Conservation (phyloP, 2,113 vertebrate species). For the Menidia beryllina region DNA sequence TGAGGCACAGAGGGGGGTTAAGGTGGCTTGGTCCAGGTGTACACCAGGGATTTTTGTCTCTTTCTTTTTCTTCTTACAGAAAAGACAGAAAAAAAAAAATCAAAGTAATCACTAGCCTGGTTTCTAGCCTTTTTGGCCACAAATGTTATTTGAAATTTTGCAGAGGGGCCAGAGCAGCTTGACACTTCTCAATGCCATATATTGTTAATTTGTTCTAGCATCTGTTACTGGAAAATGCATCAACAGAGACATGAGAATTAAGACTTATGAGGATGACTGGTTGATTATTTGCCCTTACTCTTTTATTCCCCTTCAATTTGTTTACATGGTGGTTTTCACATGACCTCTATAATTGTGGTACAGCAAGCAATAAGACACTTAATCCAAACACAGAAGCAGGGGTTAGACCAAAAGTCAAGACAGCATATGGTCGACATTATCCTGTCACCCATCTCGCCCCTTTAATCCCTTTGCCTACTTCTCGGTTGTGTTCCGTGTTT, state of each 20-base stretch:
- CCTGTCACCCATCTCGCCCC: constrained; percentile 25
- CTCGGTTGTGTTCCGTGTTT: constrained; percentile 33
- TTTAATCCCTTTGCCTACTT: constrained; percentile 35
- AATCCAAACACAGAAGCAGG: constrained; percentile 43
- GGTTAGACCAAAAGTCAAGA: constrained; percentile 45
- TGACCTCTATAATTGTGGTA: constrained; percentile 51
- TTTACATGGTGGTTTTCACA: constrained; percentile 59
- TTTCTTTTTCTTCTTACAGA: not conserved
- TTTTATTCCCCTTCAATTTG: constrained; percentile 29
- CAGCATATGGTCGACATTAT: constrained; percentile 42
- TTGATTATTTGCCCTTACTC: constrained; percentile 30
- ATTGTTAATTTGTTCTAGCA: constrained; percentile 66
- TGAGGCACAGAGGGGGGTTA: constrained; percentile 17
- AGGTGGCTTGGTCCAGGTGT: constrained; percentile 4
- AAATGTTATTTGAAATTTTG: constrained; percentile 22
- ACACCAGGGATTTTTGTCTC: constrained; percentile 11
- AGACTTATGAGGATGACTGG: constrained; percentile 25
- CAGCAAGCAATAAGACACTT: constrained; percentile 15
- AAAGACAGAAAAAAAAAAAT: constrained; percentile 10
- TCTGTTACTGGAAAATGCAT: constrained; percentile 60
- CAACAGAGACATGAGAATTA: constrained; percentile 40
- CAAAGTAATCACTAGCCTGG: constrained; percentile 16
- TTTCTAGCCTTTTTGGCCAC: constrained; percentile 16
- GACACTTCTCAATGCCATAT: constrained; percentile 65
- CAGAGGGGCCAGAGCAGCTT: constrained; percentile 27